Conservation (phyloP, 2,888 invertebrate genomes). For the Ormyrus pomaceus region DNA sequence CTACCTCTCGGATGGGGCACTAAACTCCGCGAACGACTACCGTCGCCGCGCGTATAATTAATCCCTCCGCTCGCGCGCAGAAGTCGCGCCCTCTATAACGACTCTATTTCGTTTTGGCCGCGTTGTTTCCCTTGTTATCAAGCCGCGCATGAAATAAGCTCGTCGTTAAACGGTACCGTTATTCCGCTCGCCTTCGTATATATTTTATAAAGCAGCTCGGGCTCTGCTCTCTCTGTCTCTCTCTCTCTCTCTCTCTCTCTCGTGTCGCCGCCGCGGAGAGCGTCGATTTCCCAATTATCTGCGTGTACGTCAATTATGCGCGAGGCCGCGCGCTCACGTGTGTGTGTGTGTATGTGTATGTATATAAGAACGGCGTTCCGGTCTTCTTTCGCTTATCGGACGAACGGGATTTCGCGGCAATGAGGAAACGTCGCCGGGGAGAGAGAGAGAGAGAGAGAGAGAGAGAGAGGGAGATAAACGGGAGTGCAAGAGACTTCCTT, state of each 20-base stretch:
- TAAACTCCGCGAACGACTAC: slow-evolving; percentile 23
- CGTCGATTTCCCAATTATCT: slow-evolving; percentile 66
- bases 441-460: background rate
- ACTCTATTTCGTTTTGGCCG: slow-evolving; percentile 19
- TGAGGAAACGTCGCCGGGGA: slow-evolving; percentile 64
- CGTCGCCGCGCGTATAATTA: slow-evolving; percentile 40
- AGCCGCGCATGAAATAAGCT: slow-evolving; percentile 44
- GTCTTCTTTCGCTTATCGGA: slow-evolving; percentile 41
- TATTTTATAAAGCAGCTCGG: background rate
- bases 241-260: background rate
- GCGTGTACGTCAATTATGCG: slow-evolving; percentile 57
- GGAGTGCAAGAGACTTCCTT: slow-evolving; percentile 22
- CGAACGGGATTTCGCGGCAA: slow-evolving; percentile 59
- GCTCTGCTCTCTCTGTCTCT: background rate
- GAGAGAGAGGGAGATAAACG: slow-evolving; percentile 26
- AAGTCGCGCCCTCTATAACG: background rate
- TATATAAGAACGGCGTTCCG: background rate
- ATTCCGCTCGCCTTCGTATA: slow-evolving; percentile 31
- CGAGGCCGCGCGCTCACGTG: background rate
- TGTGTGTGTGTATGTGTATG: background rate
- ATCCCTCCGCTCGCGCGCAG: background rate
- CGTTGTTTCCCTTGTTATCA: slow-evolving; percentile 54
- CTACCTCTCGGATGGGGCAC: background rate
- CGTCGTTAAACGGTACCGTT: slow-evolving; percentile 60
- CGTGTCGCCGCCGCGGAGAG: slow-evolving; percentile 38